A percentile compares a stretch with the other conserved stretches of the same genome.
phyloP scores from a whole-genome alignment of 2,797 vertebrate genomes.

The Siniperca obscura region DNA sequence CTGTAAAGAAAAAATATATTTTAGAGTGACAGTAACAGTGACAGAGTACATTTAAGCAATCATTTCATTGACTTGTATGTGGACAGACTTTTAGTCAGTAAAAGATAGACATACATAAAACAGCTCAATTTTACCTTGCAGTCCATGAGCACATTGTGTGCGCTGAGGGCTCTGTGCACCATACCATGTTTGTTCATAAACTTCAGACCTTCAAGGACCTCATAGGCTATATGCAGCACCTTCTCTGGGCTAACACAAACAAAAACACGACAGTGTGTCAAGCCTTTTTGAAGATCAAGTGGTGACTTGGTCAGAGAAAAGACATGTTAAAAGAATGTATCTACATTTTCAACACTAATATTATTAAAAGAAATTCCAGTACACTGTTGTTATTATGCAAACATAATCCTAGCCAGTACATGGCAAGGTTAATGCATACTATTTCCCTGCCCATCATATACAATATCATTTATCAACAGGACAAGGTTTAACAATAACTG shows the following conservation, averaged over 20 bases:
- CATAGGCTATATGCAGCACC: conserved; percentile 91
- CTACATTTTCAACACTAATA: conserved; percentile 1
- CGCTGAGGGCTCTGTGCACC: conserved; percentile 93
- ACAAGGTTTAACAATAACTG: not conserved
- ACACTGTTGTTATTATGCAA: conserved; percentile 6
- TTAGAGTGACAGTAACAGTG: conserved; percentile 7
- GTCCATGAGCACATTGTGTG: conserved; percentile 94
- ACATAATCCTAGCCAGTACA: conserved; percentile 40
- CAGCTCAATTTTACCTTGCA: conserved; percentile 85
- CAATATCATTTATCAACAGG: not conserved
- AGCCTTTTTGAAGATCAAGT: not conserved
- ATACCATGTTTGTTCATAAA: conserved; percentile 94
- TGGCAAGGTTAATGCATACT: conserved; percentile 41
- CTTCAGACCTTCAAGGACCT: conserved; percentile 93
- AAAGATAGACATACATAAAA: not conserved
- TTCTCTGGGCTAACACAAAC: conserved; percentile 79
- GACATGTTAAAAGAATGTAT: not conserved
- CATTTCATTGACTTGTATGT: not conserved
- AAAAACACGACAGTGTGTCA: conserved; percentile 15
- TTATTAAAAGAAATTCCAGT: not conserved
- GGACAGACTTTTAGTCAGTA: not conserved
- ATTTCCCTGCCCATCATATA: not conserved
- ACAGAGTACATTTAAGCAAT: not conserved
- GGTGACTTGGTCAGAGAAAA: not conserved
- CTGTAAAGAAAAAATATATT: conserved; percentile 78